A percentile compares a stretch with the other conserved stretches of the same genome.
These are phyloP conservation scores for Thunnus albacares DNA, from an alignment of 2,797 vertebrate genomes.

Conservation along the genomic window DNA sequence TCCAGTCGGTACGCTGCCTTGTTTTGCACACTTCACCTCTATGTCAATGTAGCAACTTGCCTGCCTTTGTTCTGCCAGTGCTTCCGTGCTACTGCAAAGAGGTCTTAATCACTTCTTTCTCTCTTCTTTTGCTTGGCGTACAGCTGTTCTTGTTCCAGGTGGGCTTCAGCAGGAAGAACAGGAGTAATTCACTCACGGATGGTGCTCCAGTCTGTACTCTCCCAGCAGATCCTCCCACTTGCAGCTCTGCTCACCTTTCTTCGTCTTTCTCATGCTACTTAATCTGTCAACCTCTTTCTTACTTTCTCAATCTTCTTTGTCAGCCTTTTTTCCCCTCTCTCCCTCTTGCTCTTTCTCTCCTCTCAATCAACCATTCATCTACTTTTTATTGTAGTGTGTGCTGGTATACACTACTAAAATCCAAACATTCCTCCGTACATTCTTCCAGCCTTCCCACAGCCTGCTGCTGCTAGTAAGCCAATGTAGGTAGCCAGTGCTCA, in stretches of 20 bases:
- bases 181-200: slow-evolving; percentile 38
- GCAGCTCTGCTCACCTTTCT: slow-evolving; percentile 43
- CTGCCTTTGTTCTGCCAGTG: slow-evolving; percentile 1
- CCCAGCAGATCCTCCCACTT: slow-evolving; percentile 29
- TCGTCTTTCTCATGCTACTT: slow-evolving; percentile 18
- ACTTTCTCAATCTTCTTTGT: slow-evolving; percentile 4
- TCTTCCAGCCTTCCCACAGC: slow-evolving; percentile 8
- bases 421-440: slow-evolving; percentile 45
- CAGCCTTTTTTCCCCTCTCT: not conserved
- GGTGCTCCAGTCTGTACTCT: slow-evolving; percentile 23
- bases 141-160: slow-evolving; percentile 67
- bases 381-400: slow-evolving; percentile 27
- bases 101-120: slow-evolving; percentile 9
- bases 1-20: not conserved
- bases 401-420: slow-evolving; percentile 46
- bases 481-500: slow-evolving; percentile 19
- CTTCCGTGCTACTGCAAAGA: not conserved
- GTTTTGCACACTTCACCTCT: slow-evolving; percentile 29
- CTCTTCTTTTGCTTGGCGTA: slow-evolving; percentile 16
- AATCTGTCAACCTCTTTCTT: slow-evolving; percentile 21
- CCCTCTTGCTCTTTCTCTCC: slow-evolving; percentile 11
- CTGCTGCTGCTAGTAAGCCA: slow-evolving; percentile 4
- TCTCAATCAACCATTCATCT: slow-evolving; percentile 44
- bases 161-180: slow-evolving; percentile 28
- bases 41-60: slow-evolving; percentile 4